These are phyloP conservation scores for Antitype chi DNA, from an alignment of 2,888 invertebrate genomes.

Conservation along the genomic window DNA sequence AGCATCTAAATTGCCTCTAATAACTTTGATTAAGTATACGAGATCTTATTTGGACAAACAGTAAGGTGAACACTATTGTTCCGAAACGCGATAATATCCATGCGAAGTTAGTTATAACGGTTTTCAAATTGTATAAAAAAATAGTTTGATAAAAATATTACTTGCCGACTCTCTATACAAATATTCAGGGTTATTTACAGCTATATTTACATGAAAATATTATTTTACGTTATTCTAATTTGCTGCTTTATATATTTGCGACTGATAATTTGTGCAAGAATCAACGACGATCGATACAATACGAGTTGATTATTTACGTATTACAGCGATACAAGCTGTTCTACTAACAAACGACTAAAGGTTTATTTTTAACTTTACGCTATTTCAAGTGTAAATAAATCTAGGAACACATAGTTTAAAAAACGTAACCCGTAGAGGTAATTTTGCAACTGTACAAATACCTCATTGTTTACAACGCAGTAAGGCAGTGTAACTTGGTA, in stretches of 20 bases:
- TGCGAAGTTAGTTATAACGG: constrained; percentile 67
- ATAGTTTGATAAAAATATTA: constrained; percentile 87
- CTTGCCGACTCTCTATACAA: constrained; percentile 84
- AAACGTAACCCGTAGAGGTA: constrained; percentile 26
- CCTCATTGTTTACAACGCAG: constrained; percentile 50
- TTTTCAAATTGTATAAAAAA: constrained; percentile 82
- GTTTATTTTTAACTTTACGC: constrained; percentile 40
- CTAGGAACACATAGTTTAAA: constrained; percentile 31
- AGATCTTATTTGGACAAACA: constrained; percentile 55
- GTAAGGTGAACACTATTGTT: constrained; percentile 59
- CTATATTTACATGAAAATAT: constrained; percentile 79
- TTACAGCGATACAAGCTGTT: constrained; percentile 56
- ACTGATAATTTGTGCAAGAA: constrained; percentile 72
- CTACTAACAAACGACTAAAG: constrained; percentile 48
- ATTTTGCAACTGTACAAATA: constrained; percentile 53
- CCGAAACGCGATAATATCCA: constrained; percentile 59
- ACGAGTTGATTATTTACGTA: constrained; percentile 42
- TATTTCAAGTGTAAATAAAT: constrained; percentile 36
- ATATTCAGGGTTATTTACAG: constrained; percentile 82
- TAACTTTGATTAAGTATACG: constrained; percentile 56
- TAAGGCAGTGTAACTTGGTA: constrained; percentile 62
- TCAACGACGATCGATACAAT: constrained; percentile 43
- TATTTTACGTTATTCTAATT: constrained; percentile 44
- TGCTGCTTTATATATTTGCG: constrained; percentile 52
- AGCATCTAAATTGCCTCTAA: constrained; percentile 55